These are phyloP conservation scores for Asbolus verrucosus DNA, from an alignment of 1,140 invertebrate genomes.

Conservation along the genomic window DNA sequence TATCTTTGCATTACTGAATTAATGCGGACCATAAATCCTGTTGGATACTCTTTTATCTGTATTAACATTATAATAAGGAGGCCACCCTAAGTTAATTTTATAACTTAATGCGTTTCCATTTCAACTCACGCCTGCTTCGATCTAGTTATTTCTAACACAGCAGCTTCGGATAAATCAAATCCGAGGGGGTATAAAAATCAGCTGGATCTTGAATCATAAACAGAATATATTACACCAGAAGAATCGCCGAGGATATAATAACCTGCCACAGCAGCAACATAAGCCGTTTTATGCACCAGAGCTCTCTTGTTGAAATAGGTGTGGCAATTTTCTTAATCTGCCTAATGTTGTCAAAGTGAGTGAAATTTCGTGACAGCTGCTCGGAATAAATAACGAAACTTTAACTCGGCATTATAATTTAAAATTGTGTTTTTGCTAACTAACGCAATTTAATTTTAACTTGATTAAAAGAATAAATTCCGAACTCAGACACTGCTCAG, in stretches of 20 bases:
- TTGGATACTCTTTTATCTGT: too few relatives aligned
- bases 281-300: conserved; percentile 3
- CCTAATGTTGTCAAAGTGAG: not conserved
- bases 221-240: conserved; percentile 23
- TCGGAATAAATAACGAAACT: conserved; percentile 12
- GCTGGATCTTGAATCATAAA: conserved; percentile 30
- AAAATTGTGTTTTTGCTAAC: conserved; percentile 37
- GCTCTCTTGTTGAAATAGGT: conserved; percentile 13
- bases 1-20: too few relatives aligned
- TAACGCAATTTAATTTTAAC: conserved; percentile 31
- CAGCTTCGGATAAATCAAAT: conserved; percentile 29
- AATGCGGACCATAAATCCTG: too few relatives aligned
- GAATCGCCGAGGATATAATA: conserved; percentile 31
- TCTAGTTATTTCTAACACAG: too few relatives aligned
- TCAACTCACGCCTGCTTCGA: too few relatives aligned
- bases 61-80: too few relatives aligned
- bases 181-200: conserved; percentile 31
- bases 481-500: conserved; percentile 1
- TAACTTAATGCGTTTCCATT: conserved; percentile 4
- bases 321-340: not conserved
- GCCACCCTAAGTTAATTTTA: conserved; percentile 2
- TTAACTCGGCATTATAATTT: conserved; percentile 3
- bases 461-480: conserved; percentile 32
- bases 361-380: conserved; percentile 16
- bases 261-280: conserved; percentile 17